These are phyloP conservation scores for Lagopus muta DNA, from an alignment of 2,113 vertebrate species.

Conservation along the genomic window DNA sequence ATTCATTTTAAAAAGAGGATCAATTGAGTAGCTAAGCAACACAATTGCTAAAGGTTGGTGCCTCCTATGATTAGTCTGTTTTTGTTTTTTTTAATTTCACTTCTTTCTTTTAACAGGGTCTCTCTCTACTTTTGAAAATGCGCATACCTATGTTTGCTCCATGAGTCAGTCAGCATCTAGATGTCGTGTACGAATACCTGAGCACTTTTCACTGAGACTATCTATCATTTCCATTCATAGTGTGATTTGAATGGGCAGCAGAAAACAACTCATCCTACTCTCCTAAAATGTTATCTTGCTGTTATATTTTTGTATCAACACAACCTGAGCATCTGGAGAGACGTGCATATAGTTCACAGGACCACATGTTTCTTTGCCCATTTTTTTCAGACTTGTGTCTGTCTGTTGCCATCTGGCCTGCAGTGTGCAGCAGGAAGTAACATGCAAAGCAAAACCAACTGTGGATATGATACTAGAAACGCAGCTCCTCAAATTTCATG, in stretches of 20 bases:
- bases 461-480: background rate
- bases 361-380: background rate
- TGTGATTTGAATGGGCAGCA: background rate
- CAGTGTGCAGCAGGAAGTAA: background rate
- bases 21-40: background rate
- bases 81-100: background rate
- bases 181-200: background rate
- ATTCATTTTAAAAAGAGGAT: background rate
- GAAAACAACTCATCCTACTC: background rate
- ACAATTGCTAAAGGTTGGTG: background rate
- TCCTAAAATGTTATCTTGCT: background rate
- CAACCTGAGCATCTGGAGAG: background rate
- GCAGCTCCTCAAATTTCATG: background rate
- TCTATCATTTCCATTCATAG: background rate
- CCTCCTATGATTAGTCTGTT: background rate
- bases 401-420: background rate
- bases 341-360: background rate
- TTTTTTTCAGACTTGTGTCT: background rate
- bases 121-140: background rate
- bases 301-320: background rate
- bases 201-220: background rate
- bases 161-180: background rate
- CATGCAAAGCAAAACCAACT: background rate
- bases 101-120: background rate
- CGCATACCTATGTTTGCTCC: background rate